These are phyloP conservation scores for Eulithis prunata DNA, from an alignment of 2,888 invertebrate genomes.

Conservation along the genomic window DNA sequence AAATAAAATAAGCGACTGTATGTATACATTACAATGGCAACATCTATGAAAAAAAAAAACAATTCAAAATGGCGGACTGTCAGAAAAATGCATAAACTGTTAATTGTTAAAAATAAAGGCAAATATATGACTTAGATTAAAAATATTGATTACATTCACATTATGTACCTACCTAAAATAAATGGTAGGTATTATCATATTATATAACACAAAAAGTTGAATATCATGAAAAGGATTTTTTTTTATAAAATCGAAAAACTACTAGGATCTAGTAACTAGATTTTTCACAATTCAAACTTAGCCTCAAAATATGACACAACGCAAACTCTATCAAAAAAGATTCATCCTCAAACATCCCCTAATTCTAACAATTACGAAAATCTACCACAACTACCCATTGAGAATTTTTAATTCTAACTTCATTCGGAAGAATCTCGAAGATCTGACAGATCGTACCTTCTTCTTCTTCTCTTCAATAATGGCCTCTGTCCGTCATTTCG, in stretches of 20 bases:
- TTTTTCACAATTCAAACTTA: conserved; percentile 19
- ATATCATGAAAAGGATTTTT: neutral
- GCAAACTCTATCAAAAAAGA: conserved; percentile 34
- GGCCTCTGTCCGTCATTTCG: too few relatives aligned
- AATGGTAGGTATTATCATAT: too few relatives aligned
- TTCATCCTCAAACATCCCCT: conserved; percentile 39
- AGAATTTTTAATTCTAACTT: conserved; percentile 59
- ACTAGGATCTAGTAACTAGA: conserved; percentile 14
- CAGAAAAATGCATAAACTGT: too few relatives aligned
- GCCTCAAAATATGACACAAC: conserved; percentile 40
- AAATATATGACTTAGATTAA: conserved; percentile 11
- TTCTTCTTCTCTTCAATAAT: too few relatives aligned
- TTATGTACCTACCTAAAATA: too few relatives aligned
- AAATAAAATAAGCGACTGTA: conserved; percentile 47
- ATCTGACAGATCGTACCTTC: too few relatives aligned
- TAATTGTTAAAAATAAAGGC: too few relatives aligned
- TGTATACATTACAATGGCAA: conserved; percentile 27
- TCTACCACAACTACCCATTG: conserved; percentile 60
- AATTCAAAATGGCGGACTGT: conserved; percentile 13
- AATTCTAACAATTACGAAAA: conserved; percentile 52
- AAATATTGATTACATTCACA: too few relatives aligned
- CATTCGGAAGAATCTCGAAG: too few relatives aligned
- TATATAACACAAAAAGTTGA: too few relatives aligned
- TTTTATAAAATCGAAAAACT: conserved; percentile 8
- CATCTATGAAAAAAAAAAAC: conserved; percentile 9